Evolutionary conservation across 2,113 vertebrate species (phyloP).

Genomic region (Larimichthys crocea): DNA sequence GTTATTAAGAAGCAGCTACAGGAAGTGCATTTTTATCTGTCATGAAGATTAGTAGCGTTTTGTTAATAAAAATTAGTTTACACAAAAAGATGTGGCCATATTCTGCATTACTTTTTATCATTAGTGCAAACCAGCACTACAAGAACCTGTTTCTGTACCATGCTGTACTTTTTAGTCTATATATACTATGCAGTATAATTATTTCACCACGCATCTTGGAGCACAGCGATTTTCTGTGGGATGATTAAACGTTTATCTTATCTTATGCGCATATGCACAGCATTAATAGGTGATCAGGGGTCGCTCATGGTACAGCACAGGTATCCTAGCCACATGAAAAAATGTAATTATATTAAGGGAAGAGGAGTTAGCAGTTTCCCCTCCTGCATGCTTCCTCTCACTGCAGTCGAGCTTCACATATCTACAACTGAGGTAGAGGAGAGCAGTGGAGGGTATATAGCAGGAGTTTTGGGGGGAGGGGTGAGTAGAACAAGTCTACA

Average conservation of each 20-base stretch:
- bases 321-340: slow-evolving; percentile 12
- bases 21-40: neutral
- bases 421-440: slow-evolving; percentile 43
- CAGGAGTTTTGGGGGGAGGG: slow-evolving; percentile 53
- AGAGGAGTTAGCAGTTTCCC: slow-evolving; percentile 25
- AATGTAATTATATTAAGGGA: slow-evolving; percentile 36
- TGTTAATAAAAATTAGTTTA: neutral
- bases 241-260: neutral
- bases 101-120: neutral
- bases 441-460: slow-evolving; percentile 52
- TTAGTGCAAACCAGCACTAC: neutral
- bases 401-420: slow-evolving; percentile 65
- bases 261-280: neutral
- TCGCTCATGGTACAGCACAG: neutral
- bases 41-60: neutral
- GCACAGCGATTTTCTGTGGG: neutral
- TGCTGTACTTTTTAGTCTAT: neutral
- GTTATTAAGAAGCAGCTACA: slow-evolving; percentile 2
- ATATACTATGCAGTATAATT: neutral
- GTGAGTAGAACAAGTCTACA: slow-evolving; percentile 34
- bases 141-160: neutral
- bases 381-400: slow-evolving; percentile 35
- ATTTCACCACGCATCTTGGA: neutral
- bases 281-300: neutral
- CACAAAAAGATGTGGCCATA: neutral